phyloP scores from a whole-genome alignment of 1,140 invertebrate species.

The Drosophila carrolli region DNA sequence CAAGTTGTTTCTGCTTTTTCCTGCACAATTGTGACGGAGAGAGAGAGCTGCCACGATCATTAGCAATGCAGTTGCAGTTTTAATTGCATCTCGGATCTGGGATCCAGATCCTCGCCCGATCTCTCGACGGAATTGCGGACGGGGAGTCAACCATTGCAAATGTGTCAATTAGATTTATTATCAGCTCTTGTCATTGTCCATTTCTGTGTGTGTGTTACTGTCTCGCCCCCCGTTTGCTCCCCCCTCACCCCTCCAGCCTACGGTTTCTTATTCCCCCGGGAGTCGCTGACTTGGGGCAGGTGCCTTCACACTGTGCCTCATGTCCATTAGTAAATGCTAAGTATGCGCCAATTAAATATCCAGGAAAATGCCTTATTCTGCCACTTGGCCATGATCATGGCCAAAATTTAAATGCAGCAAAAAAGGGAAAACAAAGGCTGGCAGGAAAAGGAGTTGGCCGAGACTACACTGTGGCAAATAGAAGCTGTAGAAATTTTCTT shows the following conservation, averaged over 20 bases:
- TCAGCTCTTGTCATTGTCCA: constrained; percentile 68
- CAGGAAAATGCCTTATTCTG: constrained; percentile 64
- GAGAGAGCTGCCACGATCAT: constrained; percentile 41
- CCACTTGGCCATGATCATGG: constrained; percentile 45
- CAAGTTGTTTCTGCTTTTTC: constrained; percentile 60
- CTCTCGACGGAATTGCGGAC: constrained; percentile 26
- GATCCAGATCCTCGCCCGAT: constrained; percentile 25
- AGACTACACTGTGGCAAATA: constrained; percentile 3
- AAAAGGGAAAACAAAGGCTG: constrained; percentile 39
- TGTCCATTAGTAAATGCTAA: constrained; percentile 83
- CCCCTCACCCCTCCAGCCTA: neutral
- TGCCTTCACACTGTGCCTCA: constrained; percentile 70
- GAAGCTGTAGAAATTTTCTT: no score
- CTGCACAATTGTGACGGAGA: constrained; percentile 10
- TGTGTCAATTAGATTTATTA: constrained; percentile 85
- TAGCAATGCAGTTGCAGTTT: constrained; percentile 70
- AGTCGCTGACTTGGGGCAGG: constrained; percentile 49
- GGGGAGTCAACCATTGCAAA: constrained; percentile 70
- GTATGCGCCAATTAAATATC: constrained; percentile 77
- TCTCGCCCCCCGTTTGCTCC: neutral
- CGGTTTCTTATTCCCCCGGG: constrained; percentile 29
- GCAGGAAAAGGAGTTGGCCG: constrained; percentile 5
- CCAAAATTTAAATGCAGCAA: constrained; percentile 77
- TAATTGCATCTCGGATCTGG: constrained; percentile 62
- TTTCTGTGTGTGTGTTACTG: constrained; percentile 42